Base-by-base conservation (phyloP, 2,113 vertebrate genomes). In the Dicaeum eximium region DNA sequence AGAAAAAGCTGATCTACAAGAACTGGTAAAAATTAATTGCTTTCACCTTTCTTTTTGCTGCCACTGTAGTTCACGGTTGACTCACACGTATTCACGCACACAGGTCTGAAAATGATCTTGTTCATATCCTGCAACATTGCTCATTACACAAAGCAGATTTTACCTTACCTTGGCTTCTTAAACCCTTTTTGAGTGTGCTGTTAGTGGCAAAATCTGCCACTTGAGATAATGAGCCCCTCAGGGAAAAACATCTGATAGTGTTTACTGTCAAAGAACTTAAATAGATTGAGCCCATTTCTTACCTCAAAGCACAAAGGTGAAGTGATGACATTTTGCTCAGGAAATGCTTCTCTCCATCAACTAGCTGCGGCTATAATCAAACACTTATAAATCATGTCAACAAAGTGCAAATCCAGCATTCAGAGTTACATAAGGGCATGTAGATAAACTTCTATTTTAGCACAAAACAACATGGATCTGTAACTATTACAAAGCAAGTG, bases 151-250 rank as follows among this genome's bases (percentile, higher is more conserved):
- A 53, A 82, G 21, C 19, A 57, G 25, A 11, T 90, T 85, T 81
- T 79, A 54, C n/a, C 53, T 90, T 60, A 40, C 61, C 53, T 85
- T 71, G 37, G 30, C 44, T 89, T 88, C 50, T 80, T 65, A 85
- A 95, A 90, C 7, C 2, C 3, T 11, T 84, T 92, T 44, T 69
- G 48, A 95, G 62, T 65, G 20, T 1, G 5, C 50, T 85, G 23
- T n/a, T 94, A 85, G 48, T 54, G 45, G 56, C 23, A 45, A 94
- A 62, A 92, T 92, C 60, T 88, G 20, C 51, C 50, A 83, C 89
- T 93, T 92, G 60, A 92, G 51, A 80, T 86, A 90, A 93, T 80
- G 71, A 94, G 37, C 33, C 37, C 25, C 30, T 73, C 71, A 57
- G 75, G 71, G 79, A 88, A 64, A 86, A 83, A 66, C 6, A 58